Evolutionary conservation across 2,113 vertebrate species (phyloP).

Genomic region (Strix uralensis): DNA sequence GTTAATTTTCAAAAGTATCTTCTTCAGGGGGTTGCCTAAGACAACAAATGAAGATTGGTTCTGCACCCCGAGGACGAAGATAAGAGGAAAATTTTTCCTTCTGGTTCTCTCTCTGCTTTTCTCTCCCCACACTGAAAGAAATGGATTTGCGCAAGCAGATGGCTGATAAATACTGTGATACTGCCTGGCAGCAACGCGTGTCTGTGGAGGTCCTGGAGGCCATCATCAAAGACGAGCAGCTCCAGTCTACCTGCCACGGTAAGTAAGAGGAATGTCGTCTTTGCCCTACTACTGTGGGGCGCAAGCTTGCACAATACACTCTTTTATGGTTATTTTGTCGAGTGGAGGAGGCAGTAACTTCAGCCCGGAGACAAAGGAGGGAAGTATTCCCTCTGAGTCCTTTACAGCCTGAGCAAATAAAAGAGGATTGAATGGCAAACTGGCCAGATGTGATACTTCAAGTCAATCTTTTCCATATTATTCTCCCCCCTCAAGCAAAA

Average conservation of each 20-base stretch:
- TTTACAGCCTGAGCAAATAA: slow-evolving; percentile 2
- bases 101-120: background rate
- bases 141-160: background rate
- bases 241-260: background rate
- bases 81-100: background rate
- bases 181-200: background rate
- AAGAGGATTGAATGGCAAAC: background rate
- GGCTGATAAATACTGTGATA: background rate
- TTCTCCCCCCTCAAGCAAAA: background rate
- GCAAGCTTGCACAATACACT: background rate
- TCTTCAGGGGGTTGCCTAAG: background rate
- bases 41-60: background rate
- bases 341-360: background rate
- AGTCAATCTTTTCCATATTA: background rate
- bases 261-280: background rate
- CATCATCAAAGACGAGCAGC: background rate
- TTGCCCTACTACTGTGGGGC: background rate
- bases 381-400: background rate
- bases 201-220: background rate
- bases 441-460: background rate
- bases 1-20: background rate
- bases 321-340: background rate
- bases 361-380: background rate
- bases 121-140: background rate
- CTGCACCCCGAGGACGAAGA: background rate